Conservation (phyloP, 2,113 vertebrate species). For the Chrysochloris asiatica region DNA sequence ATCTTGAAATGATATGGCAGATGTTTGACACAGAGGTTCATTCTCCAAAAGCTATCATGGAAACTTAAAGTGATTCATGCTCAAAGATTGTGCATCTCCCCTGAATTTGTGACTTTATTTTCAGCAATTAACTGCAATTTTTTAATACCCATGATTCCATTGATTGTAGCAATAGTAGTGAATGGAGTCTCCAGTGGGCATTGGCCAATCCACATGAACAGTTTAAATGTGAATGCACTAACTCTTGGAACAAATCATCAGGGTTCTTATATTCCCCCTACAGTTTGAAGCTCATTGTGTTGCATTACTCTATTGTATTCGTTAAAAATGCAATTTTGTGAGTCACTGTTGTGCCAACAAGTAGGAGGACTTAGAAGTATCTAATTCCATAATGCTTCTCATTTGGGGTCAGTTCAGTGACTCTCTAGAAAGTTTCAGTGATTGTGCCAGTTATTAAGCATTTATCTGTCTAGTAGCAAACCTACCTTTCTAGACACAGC, state of each 20-base stretch:
- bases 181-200: not conserved
- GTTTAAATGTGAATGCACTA: not conserved
- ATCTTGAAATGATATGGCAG: constrained; percentile 54
- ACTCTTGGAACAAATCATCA: constrained; percentile 40
- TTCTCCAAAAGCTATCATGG: constrained; percentile 52
- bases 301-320: not conserved
- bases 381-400: not conserved
- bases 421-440: no score
- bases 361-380: not conserved
- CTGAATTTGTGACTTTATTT: constrained; percentile 17
- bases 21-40: constrained; percentile 41
- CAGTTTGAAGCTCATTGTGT: constrained; percentile 1
- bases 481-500: not conserved
- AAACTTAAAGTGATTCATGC: constrained; percentile 54
- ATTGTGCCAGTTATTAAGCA: not conserved
- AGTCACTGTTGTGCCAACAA: not conserved
- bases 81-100: constrained; percentile 27
- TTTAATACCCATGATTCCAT: constrained; percentile 20
- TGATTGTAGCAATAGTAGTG: not conserved
- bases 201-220: not conserved
- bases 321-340: constrained; percentile 27
- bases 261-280: not conserved
- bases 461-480: not conserved
- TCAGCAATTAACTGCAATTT: constrained; percentile 27
- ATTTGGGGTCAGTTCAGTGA: no score